These are phyloP conservation scores for Trachelus troglodyta DNA, from an alignment of 2,888 invertebrate species.

Conservation along the genomic window DNA sequence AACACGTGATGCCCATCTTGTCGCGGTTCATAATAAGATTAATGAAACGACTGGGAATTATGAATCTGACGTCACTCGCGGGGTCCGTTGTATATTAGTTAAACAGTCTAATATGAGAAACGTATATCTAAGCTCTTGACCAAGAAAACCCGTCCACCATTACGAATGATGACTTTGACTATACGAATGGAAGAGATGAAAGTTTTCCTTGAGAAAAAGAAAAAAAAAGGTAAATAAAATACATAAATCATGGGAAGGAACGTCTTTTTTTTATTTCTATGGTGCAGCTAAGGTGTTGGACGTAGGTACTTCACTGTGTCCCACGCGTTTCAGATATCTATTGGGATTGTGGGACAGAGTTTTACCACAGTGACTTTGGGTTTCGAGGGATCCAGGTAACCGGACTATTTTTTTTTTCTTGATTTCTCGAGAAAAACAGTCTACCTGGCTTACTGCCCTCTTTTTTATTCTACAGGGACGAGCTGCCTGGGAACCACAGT, in stretches of 20 bases:
- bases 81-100: not conserved
- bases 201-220: not conserved
- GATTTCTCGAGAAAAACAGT: not conserved
- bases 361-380: not conserved
- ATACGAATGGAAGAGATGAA: not conserved
- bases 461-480: not conserved
- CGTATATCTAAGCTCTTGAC: not conserved
- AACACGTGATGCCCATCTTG: slow-evolving; percentile 45
- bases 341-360: not conserved
- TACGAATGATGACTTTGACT: not conserved
- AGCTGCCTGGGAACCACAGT: not conserved
- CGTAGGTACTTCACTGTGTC: not conserved
- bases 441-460: not conserved
- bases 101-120: not conserved
- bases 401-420: not conserved
- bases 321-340: not conserved
- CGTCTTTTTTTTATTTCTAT: not conserved
- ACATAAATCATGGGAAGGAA: not conserved
- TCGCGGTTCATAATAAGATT: slow-evolving; percentile 13
- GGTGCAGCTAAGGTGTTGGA: not conserved
- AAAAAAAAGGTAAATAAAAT: not conserved
- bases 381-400: not conserved
- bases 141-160: not conserved
- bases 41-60: slow-evolving; percentile 19
- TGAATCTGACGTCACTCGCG: slow-evolving; percentile 3